Evolutionary conservation across 2,113 vertebrate genomes (phyloP), one percentile per base, ranked within the genome.

Genomic region (Lepidothrix coronata): DNA sequence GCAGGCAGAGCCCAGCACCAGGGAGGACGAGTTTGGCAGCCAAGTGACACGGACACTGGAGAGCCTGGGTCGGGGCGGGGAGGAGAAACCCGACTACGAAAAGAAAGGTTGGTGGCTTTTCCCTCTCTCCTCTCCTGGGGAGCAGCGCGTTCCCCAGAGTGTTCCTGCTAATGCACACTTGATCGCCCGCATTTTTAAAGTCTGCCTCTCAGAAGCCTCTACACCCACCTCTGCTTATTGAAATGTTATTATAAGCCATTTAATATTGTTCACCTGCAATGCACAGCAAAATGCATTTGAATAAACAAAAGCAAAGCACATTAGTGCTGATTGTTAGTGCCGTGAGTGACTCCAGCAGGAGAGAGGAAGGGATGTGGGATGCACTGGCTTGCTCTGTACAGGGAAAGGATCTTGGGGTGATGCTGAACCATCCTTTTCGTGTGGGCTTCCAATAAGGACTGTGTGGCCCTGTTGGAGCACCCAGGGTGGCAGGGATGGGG

Each of bases 21-120:
- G 98, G 12, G 98, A 99, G 57, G 99, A 99, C 2, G 99, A 98
- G 59, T 98, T 98, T 48, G 98, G 98, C 54, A 98, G 98, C 85
- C 98, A 98, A 66, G 97, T 96, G 44, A 98, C 98, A 0, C 98
- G 98, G 75, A 97, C 97, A 1, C 62, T 98, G 44, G 99, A 99
- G 94, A 98, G 98, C 77, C 96, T 99, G 88, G 98, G 98, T 61
- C 98, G 98, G 72, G 91, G 88, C 0, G 98, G 98, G 8, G 98
- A 99, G 31, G 98, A 98, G 33, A 98, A 98, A 39, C 98, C 97
- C 2, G 98, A 98, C 80, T 98, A 99, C 5, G 98, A 99, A 44
- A 99, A 99, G 97, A 98, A 98, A 99, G 99, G 99, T 99, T 58
- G 14, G 72, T 75, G 39, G 18, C 5, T 76, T 43, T 68, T 39